These are phyloP conservation scores for Stichopus horrens DNA, from an alignment of 53 echinoderm and acorn worm species.

Conservation along the genomic window DNA sequence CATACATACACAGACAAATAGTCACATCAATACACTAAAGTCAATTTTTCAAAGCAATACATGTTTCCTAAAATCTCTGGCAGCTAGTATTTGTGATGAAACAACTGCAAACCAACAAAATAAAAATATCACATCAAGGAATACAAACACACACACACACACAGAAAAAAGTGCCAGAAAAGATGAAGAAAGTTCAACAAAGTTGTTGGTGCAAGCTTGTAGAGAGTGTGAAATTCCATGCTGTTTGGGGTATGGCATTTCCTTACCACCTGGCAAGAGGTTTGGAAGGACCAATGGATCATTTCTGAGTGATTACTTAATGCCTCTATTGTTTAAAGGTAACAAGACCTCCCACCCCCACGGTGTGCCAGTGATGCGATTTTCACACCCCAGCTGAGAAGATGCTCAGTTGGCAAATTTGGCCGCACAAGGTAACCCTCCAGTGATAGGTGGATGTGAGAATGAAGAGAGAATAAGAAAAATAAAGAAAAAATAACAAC, in stretches of 20 bases:
- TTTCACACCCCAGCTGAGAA: constrained; percentile 26
- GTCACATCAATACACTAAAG: too few relatives aligned
- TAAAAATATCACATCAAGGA: too few relatives aligned
- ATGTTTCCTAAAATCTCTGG: too few relatives aligned
- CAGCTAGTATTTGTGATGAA: too few relatives aligned
- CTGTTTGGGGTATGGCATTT: constrained; percentile 33
- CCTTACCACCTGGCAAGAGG: not conserved
- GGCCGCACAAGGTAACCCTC: too few relatives aligned
- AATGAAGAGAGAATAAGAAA: too few relatives aligned
- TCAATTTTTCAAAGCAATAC: too few relatives aligned
- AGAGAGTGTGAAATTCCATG: constrained; percentile 18
- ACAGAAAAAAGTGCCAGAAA: not conserved
- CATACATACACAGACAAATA: too few relatives aligned
- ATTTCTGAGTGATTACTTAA: constrained; percentile 1
- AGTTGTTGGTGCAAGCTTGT: not conserved
- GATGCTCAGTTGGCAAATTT: constrained; percentile 27
- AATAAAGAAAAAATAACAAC: too few relatives aligned
- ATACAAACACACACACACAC: too few relatives aligned
- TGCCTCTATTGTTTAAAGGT: constrained; percentile 18
- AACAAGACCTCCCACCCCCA: constrained; percentile 25
- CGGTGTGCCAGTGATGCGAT: constrained; percentile 32
- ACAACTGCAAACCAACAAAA: too few relatives aligned
- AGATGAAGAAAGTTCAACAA: not conserved
- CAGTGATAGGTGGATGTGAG: too few relatives aligned
- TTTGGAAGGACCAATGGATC: not conserved